A percentile compares a stretch with the other conserved stretches of the same genome.
phyloP scores from a whole-genome alignment of 2,888 invertebrate genomes.

The Dryadula phaetusa region DNA sequence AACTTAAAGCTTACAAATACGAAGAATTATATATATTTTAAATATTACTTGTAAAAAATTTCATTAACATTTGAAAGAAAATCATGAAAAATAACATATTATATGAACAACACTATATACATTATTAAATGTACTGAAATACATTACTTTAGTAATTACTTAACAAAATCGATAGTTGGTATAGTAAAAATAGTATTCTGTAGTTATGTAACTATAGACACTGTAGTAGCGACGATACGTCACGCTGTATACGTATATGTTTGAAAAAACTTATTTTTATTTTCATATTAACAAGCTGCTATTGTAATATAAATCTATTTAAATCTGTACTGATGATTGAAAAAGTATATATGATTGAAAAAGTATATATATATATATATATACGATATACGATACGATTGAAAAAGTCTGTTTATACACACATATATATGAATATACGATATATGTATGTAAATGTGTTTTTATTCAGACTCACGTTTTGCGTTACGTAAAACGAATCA shows the following conservation, averaged over 20 bases:
- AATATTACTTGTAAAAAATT: not conserved
- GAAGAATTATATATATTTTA: not conserved
- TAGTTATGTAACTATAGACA: constrained; percentile 22
- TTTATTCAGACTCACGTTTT: too few species aligned
- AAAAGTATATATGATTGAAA: not conserved
- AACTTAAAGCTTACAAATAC: not conserved
- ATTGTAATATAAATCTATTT: not conserved
- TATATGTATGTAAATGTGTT: too few species aligned
- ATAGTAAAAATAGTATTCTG: constrained; percentile 17
- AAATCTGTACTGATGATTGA: not conserved
- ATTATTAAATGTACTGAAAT: not conserved
- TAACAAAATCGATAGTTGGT: not conserved
- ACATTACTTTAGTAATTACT: not conserved
- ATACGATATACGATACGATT: too few species aligned
- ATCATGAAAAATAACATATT: too few species aligned
- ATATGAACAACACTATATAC: too few species aligned
- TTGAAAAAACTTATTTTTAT: not conserved
- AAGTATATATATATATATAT: not conserved
- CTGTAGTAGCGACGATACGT: constrained; percentile 8
- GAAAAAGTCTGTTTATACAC: too few species aligned
- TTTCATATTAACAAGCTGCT: not conserved
- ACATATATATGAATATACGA: too few species aligned
- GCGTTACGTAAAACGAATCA: not conserved
- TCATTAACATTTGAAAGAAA: too few species aligned
- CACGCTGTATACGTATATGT: not conserved